Evolutionary conservation across 2,888 invertebrate genomes (phyloP), one percentile per base, ranked within the genome.

Genomic region (Hydrotaea diabolus): DNA sequence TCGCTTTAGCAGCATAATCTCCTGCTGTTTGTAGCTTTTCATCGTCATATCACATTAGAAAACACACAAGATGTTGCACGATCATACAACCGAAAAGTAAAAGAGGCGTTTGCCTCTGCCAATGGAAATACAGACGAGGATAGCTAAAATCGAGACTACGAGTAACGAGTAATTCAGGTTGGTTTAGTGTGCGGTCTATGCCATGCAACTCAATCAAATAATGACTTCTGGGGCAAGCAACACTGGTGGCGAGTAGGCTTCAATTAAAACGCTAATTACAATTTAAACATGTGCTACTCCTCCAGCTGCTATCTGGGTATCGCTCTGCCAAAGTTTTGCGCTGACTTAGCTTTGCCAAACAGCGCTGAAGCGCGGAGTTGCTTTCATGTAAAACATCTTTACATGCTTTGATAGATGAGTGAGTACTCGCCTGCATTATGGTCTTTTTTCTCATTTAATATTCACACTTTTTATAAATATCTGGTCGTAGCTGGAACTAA

Each of bases 231-330:
- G 23, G 8, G 74, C 79, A 77, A 69, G 80, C 80, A 77, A 73
- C 69, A 64, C 57, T 55, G 81, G 84, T 81, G 81, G 81, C 78
- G 64, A 84, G 76, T 84, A 79, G 72, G 76, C 81, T 78, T 81
- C 84, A 81, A 79, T 84, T 75, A 71, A 23, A 55, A 69, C 36
- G 57, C 69, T 77, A 77, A 77, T 77, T 77, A 66, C 66, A 66
- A 69, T 53, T 69, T 66, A 77, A 77, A 69, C 77, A 77, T 59
- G 59, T 59, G 23, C 23, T 59, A 74, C 31, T 69, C 46, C 23
- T 39, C 11, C 13, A 39, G 39, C 39, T 39, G 39, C 8, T 39
- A 11, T 11, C 39, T 13, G 46, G 46, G 4, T 19, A 11, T 23
- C 11, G 55, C 9, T 55, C 55, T 55, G 15, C 31, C 31, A 31